Conservation (phyloP, 2,888 invertebrate genomes). For the Nephrotoma guestfalica region DNA sequence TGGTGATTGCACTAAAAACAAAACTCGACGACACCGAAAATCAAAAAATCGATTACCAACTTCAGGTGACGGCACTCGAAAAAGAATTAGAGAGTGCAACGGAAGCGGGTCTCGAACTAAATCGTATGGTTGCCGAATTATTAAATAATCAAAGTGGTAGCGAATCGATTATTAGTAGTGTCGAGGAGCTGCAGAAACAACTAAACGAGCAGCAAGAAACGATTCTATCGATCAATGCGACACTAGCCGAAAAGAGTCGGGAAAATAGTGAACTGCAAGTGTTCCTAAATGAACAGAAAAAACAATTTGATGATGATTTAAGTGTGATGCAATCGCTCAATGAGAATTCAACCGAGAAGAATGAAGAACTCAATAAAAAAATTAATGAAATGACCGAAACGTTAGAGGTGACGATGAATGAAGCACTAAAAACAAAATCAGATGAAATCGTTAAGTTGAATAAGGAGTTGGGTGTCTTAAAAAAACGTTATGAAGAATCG, state of each 20-base stretch:
- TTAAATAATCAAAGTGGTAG: constrained; percentile 51
- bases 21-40: constrained; percentile 41
- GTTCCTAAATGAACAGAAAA: constrained; percentile 28
- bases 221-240: constrained; percentile 37
- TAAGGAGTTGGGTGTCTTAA: constrained; percentile 24
- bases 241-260: constrained; percentile 36
- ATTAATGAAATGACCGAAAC: constrained; percentile 27
- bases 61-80: constrained; percentile 51
- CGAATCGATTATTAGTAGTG: constrained; percentile 44
- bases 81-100: constrained; percentile 68
- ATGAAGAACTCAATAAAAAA: constrained; percentile 22
- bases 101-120: constrained; percentile 61
- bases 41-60: constrained; percentile 40
- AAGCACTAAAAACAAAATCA: constrained; percentile 24
- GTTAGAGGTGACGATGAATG: constrained; percentile 25
- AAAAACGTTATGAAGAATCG: constrained; percentile 21
- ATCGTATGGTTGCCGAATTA: constrained; percentile 49
- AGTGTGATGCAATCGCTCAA: constrained; percentile 40
- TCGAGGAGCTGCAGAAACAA: constrained; percentile 50
- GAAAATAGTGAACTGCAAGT: constrained; percentile 38
- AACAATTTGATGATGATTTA: constrained; percentile 39
- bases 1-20: constrained; percentile 49
- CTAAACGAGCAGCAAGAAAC: constrained; percentile 47
- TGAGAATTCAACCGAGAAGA: constrained; percentile 37
- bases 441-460: constrained; percentile 25